Percentiles rank a stretch among this genome's conserved stretches.
phyloP scores from a whole-genome alignment of 1,140 invertebrate genomes.

The Drosophila lacteicornis region DNA sequence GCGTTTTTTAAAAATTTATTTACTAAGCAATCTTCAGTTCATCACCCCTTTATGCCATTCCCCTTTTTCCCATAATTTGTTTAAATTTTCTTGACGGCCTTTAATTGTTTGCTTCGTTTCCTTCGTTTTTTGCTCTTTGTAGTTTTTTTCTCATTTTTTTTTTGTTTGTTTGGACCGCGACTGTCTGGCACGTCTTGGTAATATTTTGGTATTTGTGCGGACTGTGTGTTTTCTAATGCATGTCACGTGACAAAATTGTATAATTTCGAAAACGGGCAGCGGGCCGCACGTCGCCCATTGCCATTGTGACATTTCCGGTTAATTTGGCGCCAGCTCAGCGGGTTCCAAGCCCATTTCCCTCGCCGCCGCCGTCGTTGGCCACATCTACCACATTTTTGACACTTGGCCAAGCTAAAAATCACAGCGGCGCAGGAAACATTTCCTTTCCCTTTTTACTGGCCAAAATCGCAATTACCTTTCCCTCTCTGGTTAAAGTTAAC shows the following conservation, averaged over 20 bases:
- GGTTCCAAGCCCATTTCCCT: constrained; percentile 29
- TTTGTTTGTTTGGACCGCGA: constrained; percentile 35
- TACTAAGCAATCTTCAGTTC: constrained; percentile 18
- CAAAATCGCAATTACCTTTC: constrained; percentile 81
- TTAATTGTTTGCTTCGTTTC: constrained; percentile 71
- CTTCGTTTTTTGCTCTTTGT: constrained; percentile 14
- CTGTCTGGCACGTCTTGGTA: constrained; percentile 65
- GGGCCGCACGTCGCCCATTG: constrained; percentile 80
- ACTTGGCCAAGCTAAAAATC: constrained; percentile 78
- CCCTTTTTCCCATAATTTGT: constrained; percentile 25
- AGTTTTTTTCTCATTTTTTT: constrained; percentile 22
- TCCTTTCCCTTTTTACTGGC: constrained; percentile 66
- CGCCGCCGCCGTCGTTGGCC: constrained; percentile 1
- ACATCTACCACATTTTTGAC: constrained; percentile 66
- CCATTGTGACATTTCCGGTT: constrained; percentile 83
- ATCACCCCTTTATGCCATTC: constrained; percentile 12
- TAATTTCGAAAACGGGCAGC: constrained; percentile 78
- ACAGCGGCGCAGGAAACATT: constrained; percentile 58
- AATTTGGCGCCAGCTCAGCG: constrained; percentile 81
- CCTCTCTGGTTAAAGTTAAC: constrained; percentile 65
- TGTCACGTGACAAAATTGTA: constrained; percentile 83
- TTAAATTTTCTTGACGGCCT: constrained; percentile 63
- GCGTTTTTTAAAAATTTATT: not conserved
- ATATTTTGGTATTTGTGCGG: constrained; percentile 41
- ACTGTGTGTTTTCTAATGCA: constrained; percentile 73